A percentile compares a stretch with the other conserved stretches of the same genome.
These are phyloP conservation scores for Nesoenas mayeri DNA, from an alignment of 2,113 vertebrate genomes.

Conservation along the genomic window DNA sequence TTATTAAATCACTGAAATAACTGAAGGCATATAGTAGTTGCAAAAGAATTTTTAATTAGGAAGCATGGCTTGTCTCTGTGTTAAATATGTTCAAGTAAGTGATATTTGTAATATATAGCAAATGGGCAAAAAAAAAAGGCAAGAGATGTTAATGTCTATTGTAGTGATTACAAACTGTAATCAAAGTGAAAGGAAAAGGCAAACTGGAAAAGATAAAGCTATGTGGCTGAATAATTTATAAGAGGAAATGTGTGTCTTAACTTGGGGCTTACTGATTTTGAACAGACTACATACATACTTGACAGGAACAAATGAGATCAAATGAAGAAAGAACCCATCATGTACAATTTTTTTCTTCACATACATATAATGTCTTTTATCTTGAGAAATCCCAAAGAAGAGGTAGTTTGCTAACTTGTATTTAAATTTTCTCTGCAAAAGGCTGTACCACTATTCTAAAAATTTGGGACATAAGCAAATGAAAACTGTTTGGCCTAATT, in stretches of 20 bases:
- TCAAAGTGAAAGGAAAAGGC: background rate
- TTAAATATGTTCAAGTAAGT: background rate
- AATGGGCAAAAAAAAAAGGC: background rate
- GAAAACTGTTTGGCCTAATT: background rate
- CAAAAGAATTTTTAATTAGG: background rate
- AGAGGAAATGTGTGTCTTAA: background rate
- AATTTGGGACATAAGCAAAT: background rate
- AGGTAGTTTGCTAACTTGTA: background rate
- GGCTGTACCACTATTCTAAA: background rate
- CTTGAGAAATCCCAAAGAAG: background rate
- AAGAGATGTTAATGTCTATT: background rate
- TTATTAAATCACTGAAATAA: background rate
- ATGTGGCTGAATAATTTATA: background rate
- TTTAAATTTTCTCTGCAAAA: background rate
- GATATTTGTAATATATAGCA: background rate
- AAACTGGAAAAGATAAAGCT: background rate
- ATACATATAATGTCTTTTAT: background rate
- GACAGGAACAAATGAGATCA: background rate
- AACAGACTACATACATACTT: background rate
- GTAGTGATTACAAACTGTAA: background rate
- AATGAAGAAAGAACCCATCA: background rate
- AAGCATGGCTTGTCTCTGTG: background rate
- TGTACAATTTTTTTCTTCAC: background rate
- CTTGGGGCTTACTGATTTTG: background rate
- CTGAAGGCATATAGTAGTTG: background rate